These are phyloP conservation scores for Panthera tigris DNA, from an alignment of 2,113 vertebrate species.

Conservation along the genomic window DNA sequence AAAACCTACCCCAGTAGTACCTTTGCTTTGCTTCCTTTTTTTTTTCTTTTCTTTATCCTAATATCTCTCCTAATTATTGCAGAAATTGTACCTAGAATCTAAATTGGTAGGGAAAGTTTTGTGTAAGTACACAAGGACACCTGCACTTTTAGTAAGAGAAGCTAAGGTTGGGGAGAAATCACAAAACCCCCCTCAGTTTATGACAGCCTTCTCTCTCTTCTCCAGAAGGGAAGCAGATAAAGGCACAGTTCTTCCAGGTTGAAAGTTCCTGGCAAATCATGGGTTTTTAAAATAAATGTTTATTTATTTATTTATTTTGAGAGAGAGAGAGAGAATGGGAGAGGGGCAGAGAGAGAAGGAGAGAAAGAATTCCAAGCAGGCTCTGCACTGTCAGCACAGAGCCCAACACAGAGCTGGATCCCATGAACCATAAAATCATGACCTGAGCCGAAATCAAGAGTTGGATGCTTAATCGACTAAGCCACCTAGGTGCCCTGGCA, in stretches of 20 bases:
- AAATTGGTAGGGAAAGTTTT: neutral
- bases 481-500: neutral
- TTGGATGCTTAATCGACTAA: no score
- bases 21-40: neutral
- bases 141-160: neutral
- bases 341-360: no score
- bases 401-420: no score
- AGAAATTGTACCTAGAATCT: neutral
- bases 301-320: no score
- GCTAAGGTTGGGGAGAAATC: neutral
- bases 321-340: no score
- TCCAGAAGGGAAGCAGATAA: neutral
- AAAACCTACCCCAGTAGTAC: neutral
- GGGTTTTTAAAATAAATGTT: no score
- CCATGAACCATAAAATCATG: no score
- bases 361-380: no score
- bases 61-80: neutral
- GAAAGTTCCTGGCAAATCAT: slow-evolving; percentile 11
- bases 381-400: no score
- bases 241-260: neutral
- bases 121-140: neutral
- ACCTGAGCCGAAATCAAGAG: no score
- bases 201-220: neutral
- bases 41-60: neutral
- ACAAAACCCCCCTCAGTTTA: neutral